phyloP scores from a whole-genome alignment of 1,140 invertebrate species.

The Brachionus calyciflorus region DNA sequence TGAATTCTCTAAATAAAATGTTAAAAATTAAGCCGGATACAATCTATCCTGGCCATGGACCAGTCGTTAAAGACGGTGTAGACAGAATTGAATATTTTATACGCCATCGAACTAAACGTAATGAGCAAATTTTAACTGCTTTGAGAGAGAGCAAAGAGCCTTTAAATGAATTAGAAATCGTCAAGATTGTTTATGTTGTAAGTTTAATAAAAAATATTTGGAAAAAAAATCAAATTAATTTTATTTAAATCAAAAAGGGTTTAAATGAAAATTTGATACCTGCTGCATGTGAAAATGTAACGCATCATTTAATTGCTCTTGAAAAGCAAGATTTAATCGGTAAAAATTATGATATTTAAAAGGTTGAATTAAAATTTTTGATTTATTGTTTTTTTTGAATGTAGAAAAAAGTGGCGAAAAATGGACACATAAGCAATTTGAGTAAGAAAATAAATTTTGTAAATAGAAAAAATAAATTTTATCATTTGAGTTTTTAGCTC shows the following conservation, averaged over 20 bases:
- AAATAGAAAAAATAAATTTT: too few relatives aligned
- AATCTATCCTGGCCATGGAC: conserved; percentile 75
- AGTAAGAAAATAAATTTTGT: too few relatives aligned
- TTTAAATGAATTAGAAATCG: not conserved
- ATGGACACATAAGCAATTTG: not conserved
- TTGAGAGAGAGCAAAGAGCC: not conserved
- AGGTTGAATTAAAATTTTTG: not conserved
- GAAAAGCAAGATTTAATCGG: conserved; percentile 8
- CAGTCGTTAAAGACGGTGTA: conserved; percentile 61
- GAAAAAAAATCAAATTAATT: not conserved
- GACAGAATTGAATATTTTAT: conserved; percentile 81
- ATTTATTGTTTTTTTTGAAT: not conserved
- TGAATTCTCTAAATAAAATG: conserved; percentile 79
- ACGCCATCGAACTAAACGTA: conserved; percentile 72
- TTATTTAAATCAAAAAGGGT: not conserved
- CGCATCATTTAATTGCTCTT: conserved; percentile 9
- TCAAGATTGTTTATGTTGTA: conserved; percentile 39
- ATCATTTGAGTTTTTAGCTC: too few relatives aligned
- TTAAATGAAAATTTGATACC: conserved; percentile 17
- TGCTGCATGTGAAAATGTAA: conserved; percentile 40
- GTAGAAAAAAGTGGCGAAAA: not conserved
- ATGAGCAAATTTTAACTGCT: conserved; percentile 74
- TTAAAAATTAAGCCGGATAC: conserved; percentile 69
- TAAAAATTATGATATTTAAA: not conserved
- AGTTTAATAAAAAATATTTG: not conserved